Evolutionary conservation across 2,113 vertebrate genomes (phyloP).

Genomic region (Campylorhamphus procurvoides): DNA sequence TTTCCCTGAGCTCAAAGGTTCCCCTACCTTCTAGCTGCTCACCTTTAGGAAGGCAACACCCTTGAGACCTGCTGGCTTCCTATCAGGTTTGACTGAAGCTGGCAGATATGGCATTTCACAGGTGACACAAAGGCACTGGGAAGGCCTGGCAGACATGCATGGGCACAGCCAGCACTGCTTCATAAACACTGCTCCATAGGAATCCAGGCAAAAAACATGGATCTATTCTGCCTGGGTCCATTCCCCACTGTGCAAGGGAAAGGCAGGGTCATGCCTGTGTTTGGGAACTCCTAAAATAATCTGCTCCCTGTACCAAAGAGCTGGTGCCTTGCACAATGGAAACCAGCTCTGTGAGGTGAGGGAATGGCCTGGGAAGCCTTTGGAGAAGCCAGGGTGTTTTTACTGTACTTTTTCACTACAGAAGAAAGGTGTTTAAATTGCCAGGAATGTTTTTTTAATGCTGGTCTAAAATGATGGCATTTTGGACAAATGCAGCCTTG

Average conservation of each 20-base stretch:
- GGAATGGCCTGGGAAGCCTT: not conserved
- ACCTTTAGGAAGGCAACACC: not conserved
- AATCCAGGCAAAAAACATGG: not conserved
- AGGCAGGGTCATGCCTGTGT: not conserved
- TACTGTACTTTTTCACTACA: not conserved
- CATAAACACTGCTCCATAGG: accelerated
- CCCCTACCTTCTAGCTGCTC: not conserved
- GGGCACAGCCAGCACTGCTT: not conserved
- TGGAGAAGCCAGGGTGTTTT: not conserved
- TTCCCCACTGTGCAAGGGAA: not conserved
- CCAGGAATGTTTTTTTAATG: not conserved
- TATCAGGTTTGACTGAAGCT: not conserved
- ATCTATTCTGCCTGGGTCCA: not conserved
- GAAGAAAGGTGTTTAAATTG: not conserved
- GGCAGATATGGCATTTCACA: not conserved
- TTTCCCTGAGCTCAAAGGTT: not conserved
- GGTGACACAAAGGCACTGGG: not conserved
- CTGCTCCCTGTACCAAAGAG: not conserved
- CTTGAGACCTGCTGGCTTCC: not conserved
- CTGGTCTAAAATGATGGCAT: not conserved
- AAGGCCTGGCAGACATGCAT: not conserved
- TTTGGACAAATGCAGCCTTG: not conserved
- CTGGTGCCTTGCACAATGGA: not conserved
- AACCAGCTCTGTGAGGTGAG: not conserved
- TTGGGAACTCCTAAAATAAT: not conserved